Evolutionary conservation across 2,113 vertebrate species (phyloP).

Genomic region (Forbesichthys agassizii): DNA sequence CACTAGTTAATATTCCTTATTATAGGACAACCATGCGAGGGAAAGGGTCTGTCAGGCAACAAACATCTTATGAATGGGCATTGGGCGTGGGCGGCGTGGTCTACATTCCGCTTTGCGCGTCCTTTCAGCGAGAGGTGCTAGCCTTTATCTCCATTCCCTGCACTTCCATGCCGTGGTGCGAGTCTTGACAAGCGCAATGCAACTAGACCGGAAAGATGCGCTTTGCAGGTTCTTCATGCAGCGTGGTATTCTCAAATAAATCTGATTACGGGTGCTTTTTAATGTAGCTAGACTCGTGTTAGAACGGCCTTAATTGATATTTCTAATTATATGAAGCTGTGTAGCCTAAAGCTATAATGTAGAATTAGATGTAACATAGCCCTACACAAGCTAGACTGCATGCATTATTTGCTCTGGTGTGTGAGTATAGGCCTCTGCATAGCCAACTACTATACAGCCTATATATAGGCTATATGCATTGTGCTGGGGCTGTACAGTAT

Average conservation of each 20-base stretch:
- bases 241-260: constrained; percentile 55
- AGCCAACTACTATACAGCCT: constrained; percentile 7
- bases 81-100: constrained; percentile 65
- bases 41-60: constrained; percentile 39
- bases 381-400: no score
- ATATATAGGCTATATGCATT: constrained; percentile 9
- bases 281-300: constrained; percentile 3
- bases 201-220: constrained; percentile 74
- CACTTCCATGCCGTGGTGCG: constrained; percentile 45
- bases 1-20: constrained; percentile 27
- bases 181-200: constrained; percentile 50
- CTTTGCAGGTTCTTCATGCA: constrained; percentile 60
- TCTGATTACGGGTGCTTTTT: constrained; percentile 21
- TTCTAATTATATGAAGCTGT: no score
- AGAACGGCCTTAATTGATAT: not conserved
- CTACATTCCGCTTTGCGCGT: constrained; percentile 6
- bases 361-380: no score
- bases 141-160: constrained; percentile 14
- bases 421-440: constrained; percentile 5
- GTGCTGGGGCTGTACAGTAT: constrained; percentile 66
- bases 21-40: constrained; percentile 27
- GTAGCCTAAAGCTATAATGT: no score
- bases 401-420: not conserved
- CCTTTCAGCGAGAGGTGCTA: constrained; percentile 27
- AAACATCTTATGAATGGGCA: constrained; percentile 69